Percentiles rank a stretch among this genome's conserved stretches.
phyloP scores from a whole-genome alignment of 1,140 invertebrate species.

The Chrysopa pallens region DNA sequence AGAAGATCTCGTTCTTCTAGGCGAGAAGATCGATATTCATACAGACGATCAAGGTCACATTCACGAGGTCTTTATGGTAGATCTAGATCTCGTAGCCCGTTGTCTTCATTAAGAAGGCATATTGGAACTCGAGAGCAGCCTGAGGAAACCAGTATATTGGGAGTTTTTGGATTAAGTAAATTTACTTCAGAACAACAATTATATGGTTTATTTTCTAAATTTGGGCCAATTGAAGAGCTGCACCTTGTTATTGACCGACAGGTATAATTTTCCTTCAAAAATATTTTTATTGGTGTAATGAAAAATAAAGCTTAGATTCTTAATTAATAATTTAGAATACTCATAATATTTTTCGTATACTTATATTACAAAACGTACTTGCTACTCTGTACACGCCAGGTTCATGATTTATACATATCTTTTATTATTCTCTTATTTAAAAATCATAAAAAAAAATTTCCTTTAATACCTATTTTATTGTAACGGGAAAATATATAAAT shows the following conservation, averaged over 20 bases:
- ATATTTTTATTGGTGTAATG: too few relatives aligned
- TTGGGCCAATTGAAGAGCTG: conserved; percentile 81
- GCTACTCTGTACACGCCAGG: too few relatives aligned
- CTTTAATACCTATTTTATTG: too few relatives aligned
- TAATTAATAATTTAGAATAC: too few relatives aligned
- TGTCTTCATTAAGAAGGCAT: conserved; percentile 34
- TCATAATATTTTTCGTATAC: too few relatives aligned
- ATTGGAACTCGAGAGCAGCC: conserved; percentile 61
- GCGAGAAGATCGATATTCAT: conserved; percentile 26
- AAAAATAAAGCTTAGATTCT: too few relatives aligned
- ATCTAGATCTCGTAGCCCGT: conserved; percentile 31
- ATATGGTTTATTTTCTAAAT: conserved; percentile 85
- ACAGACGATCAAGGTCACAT: conserved; percentile 30
- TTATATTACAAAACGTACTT: too few relatives aligned
- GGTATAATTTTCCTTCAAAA: conserved; percentile 43
- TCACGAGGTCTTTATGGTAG: conserved; percentile 24
- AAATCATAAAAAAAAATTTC: too few relatives aligned
- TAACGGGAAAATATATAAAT: too few relatives aligned
- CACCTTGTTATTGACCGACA: conserved; percentile 92
- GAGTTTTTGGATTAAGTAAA: conserved; percentile 86
- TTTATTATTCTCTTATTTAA: too few relatives aligned
- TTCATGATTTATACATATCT: too few relatives aligned
- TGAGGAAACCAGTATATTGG: conserved; percentile 71
- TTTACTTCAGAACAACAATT: conserved; percentile 86
- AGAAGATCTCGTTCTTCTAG: conserved; percentile 29